Evolutionary conservation across 35 echinoderm and acorn worm species (phyloP), one percentile per base, ranked within the genome.

Genomic region (Holothuria glaberrima): DNA sequence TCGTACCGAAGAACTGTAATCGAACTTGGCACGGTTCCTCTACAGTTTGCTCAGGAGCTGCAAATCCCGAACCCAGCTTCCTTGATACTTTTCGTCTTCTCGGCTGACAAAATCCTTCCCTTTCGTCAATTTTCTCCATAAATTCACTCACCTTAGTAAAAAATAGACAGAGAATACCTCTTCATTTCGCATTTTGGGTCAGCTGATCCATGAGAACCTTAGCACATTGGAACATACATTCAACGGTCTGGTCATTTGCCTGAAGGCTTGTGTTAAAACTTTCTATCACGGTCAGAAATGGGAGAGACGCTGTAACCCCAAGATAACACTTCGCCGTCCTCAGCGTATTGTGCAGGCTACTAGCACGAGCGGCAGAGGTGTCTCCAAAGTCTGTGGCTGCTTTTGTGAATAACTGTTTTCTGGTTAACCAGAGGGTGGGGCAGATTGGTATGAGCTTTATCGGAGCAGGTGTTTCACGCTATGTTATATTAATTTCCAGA

Each of bases 361-460:
- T 10, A 46, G 44, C 4, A 46, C 44, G 44, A 46, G 44, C 44
- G 4, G 44, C 44, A 46, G 44, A 5, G 44, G 44, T 46, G 44
- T 10, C 10, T 46, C 44, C 44, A 46, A 46, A 46, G 44, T 46
- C 44, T 46, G 44, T 46, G 4, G 10, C 44, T 46, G 44, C 44
- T 46, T 46, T 46, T 46, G 44, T 46, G 44, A 46, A 10, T 10
- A 5, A 46, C 44, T 46, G 44, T 46, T 26, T 85, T 33, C 52
- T 58, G 58, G 52, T 59, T 26, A 90, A 63, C 64, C 80, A 90
- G 12, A 87, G 58, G 29, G 92, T 95, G 13, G 85, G 93, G 59
- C 83, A 95, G 14, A 92, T 73, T 27, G 90, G 90, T 24, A 76
- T 75, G 25, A 90, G 68, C 14, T 25, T 48, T 32, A 5, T 82